phyloP scores from a whole-genome alignment of 1,140 invertebrate genomes.

The Scaptomyza montana region DNA sequence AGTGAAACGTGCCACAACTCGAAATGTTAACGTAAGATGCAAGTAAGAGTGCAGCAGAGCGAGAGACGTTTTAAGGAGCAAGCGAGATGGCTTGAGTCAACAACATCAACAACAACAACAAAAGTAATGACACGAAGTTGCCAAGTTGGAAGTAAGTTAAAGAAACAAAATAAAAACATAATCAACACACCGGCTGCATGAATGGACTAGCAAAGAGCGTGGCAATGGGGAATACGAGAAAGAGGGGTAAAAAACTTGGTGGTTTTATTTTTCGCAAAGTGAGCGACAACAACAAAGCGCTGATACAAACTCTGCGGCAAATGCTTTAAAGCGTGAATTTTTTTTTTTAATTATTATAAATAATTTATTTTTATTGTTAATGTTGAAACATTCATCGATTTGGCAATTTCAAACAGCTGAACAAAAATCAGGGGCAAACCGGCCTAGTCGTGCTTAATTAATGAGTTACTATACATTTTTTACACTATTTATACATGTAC shows the following conservation, averaged over 20 bases:
- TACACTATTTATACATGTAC: too few species aligned
- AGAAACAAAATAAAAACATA: constrained; percentile 70
- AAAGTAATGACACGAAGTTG: constrained; percentile 60
- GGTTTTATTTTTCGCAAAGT: constrained; percentile 18
- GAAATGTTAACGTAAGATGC: constrained; percentile 29
- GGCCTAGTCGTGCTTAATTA: too few species aligned
- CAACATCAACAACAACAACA: constrained; percentile 34
- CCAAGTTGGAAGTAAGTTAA: constrained; percentile 62
- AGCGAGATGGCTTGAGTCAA: constrained; percentile 6
- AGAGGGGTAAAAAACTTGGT: not conserved
- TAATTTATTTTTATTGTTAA: too few species aligned
- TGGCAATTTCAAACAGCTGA: too few species aligned
- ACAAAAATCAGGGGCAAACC: too few species aligned
- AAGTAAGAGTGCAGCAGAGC: constrained; percentile 35
- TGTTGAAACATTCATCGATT: too few species aligned
- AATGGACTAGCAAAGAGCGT: constrained; percentile 23
- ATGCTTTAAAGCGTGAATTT: constrained; percentile 30
- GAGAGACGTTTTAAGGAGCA: not conserved
- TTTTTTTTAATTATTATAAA: too few species aligned
- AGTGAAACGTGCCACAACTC: constrained; percentile 69
- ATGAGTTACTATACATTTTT: too few species aligned
- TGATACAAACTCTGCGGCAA: constrained; percentile 7
- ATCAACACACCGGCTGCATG: constrained; percentile 58
- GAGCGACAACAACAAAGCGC: constrained; percentile 41
- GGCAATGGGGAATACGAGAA: not conserved